These are phyloP conservation scores for Corbicula japonica DNA, from an alignment of 2,888 invertebrate species.

Conservation along the genomic window DNA sequence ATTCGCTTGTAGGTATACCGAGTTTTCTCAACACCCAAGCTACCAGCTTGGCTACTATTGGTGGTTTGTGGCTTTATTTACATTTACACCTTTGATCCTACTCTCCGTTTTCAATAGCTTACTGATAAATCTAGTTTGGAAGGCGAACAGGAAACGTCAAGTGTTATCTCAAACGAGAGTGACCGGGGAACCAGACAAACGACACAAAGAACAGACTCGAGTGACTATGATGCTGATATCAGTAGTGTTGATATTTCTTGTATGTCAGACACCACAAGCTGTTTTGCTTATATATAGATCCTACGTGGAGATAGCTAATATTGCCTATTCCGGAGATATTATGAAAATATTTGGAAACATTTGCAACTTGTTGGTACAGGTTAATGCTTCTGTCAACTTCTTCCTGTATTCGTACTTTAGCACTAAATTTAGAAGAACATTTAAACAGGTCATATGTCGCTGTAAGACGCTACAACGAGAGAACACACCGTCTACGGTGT, in stretches of 20 bases:
- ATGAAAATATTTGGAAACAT: constrained; percentile 89
- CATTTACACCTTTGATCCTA: constrained; percentile 90
- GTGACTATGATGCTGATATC: constrained; percentile 92
- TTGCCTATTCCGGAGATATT: constrained; percentile 55
- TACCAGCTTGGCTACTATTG: constrained; percentile 90
- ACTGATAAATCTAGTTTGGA: constrained; percentile 89
- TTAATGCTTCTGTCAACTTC: constrained; percentile 93
- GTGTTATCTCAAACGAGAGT: constrained; percentile 69
- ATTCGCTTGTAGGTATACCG: constrained; percentile 75
- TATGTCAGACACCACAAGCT: constrained; percentile 92
- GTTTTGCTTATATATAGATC: constrained; percentile 88
- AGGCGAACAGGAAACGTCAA: constrained; percentile 73
- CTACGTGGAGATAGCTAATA: constrained; percentile 65
- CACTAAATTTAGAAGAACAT: constrained; percentile 91
- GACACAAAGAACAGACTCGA: constrained; percentile 86
- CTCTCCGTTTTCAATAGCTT: constrained; percentile 92
- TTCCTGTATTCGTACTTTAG: constrained; percentile 92
- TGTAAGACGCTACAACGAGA: too few species aligned
- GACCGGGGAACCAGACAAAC: constrained; percentile 50
- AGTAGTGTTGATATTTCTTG: constrained; percentile 92
- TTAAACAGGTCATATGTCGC: constrained; percentile 77
- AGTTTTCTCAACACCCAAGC: constrained; percentile 88
- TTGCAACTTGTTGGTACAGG: constrained; percentile 90
- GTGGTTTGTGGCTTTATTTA: constrained; percentile 86
- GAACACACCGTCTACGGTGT: too few species aligned